Evolutionary conservation across 2,113 vertebrate genomes (phyloP).

Genomic region (Pelmatolapia mariae): DNA sequence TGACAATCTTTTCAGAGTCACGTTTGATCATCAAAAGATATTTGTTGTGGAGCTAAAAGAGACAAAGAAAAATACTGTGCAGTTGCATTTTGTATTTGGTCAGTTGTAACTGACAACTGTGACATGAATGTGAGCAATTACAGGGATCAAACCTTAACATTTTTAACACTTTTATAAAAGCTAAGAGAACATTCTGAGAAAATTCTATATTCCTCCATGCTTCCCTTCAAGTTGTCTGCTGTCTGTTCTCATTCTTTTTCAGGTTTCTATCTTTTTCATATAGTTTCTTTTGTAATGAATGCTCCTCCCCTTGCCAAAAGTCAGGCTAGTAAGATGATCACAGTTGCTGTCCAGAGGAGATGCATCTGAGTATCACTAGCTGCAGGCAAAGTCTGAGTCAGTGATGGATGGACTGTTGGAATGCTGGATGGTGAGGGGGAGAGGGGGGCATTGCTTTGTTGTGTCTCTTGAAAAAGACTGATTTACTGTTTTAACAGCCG

Average conservation of each 20-base stretch:
- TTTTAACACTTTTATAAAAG: neutral
- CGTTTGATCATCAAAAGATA: neutral
- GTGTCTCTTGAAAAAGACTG: conserved; percentile 19
- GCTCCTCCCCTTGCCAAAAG: conserved; percentile 27
- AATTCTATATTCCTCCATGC: neutral
- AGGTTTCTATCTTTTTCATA: conserved; percentile 40
- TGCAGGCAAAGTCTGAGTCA: conserved; percentile 38
- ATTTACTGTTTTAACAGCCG: neutral
- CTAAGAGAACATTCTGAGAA: neutral
- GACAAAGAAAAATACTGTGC: rapidly evolving
- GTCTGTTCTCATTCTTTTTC: conserved; percentile 15
- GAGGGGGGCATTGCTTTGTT: conserved; percentile 18
- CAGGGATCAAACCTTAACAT: neutral
- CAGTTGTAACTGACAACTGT: neutral
- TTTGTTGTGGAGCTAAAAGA: neutral
- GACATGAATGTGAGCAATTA: neutral
- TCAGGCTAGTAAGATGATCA: conserved; percentile 57
- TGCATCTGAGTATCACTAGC: conserved; percentile 42
- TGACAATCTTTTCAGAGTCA: neutral
- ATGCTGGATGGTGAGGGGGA: neutral
- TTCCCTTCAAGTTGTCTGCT: neutral
- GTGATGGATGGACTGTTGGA: conserved; percentile 45
- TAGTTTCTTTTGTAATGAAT: conserved; percentile 43
- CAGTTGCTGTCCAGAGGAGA: conserved; percentile 42
- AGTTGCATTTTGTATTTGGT: neutral